These are phyloP conservation scores for Hyphantria cunea DNA, from an alignment of 1,140 invertebrate species.

Conservation along the genomic window DNA sequence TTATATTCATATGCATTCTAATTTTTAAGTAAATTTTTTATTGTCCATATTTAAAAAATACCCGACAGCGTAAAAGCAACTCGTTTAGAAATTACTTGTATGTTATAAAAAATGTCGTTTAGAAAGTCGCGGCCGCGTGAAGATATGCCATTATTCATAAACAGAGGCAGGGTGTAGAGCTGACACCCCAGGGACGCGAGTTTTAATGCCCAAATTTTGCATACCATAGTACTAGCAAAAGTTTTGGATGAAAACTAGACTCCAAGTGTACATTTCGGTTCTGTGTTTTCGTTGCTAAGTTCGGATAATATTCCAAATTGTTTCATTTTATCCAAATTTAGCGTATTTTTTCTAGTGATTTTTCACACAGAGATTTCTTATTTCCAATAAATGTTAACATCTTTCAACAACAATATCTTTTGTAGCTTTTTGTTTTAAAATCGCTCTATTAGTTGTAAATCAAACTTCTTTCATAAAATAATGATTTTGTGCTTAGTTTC, in stretches of 20 bases:
- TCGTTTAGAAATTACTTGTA: conserved; percentile 28
- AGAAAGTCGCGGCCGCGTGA: conserved; percentile 42
- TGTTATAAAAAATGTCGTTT: conserved; percentile 48
- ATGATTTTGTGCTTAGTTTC: too few relatives aligned
- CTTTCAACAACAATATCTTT: too few relatives aligned
- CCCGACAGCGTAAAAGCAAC: conserved; percentile 9
- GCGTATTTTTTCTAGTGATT: too few relatives aligned
- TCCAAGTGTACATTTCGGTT: background rate
- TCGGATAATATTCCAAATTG: too few relatives aligned
- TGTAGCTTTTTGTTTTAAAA: too few relatives aligned
- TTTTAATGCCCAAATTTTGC: conserved; percentile 74
- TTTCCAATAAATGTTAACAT: too few relatives aligned
- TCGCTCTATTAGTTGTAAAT: too few relatives aligned
- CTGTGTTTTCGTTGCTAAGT: too few relatives aligned
- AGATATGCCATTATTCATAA: conserved; percentile 69
- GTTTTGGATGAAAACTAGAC: conserved; percentile 13
- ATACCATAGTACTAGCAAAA: conserved; percentile 54
- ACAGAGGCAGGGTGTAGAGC: conserved; percentile 41
- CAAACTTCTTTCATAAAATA: too few relatives aligned
- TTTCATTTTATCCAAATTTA: too few relatives aligned
- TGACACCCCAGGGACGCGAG: conserved; percentile 53
- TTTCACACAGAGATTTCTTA: too few relatives aligned
- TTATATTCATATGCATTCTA: too few relatives aligned
- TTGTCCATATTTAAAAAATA: background rate
- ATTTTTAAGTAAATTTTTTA: background rate